A percentile compares a stretch with the other conserved stretches of the same genome.
Evolutionary conservation across 2,113 vertebrate genomes (phyloP).

Genomic region (Capreolus pygargus): DNA sequence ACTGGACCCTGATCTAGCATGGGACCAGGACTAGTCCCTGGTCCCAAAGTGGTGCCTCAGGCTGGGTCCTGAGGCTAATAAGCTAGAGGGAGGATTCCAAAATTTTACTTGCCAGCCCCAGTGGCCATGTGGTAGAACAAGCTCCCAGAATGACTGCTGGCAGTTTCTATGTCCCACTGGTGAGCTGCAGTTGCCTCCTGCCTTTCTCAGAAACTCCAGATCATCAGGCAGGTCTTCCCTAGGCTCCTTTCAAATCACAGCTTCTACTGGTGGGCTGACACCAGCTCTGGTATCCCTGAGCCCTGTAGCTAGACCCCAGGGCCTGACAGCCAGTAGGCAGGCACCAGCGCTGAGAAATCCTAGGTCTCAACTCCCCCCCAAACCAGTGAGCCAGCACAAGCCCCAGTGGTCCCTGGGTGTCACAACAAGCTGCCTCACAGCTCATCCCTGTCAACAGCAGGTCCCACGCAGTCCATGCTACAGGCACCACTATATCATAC

Average conservation of each 20-base stretch:
- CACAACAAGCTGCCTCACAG: neutral
- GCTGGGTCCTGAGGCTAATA: neutral
- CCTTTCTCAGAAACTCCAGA: neutral
- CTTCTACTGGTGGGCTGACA: neutral
- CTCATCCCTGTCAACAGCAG: neutral
- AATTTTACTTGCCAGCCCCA: neutral
- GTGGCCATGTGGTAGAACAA: neutral
- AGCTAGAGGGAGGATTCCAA: neutral
- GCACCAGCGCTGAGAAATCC: neutral
- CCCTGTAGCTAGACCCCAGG: neutral
- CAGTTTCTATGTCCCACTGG: neutral
- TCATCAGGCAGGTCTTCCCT: neutral
- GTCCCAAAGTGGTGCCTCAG: neutral
- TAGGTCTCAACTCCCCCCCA: accelerated
- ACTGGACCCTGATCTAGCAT: neutral
- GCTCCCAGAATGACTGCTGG: neutral
- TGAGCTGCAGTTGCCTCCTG: neutral
- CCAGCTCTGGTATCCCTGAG: neutral
- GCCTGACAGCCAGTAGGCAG: neutral
- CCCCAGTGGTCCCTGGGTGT: neutral
- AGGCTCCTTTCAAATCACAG: neutral
- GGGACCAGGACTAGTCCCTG: neutral
- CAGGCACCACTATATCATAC: neutral
- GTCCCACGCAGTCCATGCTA: neutral
- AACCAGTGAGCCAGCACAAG: neutral